These are phyloP conservation scores for Dicerorhinus sumatrensis DNA, from an alignment of 2,113 vertebrate genomes.

Conservation along the genomic window DNA sequence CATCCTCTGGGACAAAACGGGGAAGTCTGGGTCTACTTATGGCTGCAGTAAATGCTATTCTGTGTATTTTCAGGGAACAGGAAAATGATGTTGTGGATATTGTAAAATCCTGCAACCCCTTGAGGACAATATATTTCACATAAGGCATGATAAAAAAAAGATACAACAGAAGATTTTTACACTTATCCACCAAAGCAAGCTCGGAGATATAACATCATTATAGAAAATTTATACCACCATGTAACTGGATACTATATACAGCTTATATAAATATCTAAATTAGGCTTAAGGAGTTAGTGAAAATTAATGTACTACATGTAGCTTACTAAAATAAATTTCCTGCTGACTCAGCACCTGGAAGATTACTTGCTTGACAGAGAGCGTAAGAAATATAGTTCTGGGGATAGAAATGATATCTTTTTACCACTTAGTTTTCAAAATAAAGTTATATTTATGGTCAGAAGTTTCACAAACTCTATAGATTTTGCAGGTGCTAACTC, in stretches of 20 bases:
- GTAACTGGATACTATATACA: slow-evolving; percentile 44
- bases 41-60: background rate
- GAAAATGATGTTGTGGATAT: background rate
- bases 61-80: slow-evolving; percentile 26
- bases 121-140: slow-evolving; percentile 37
- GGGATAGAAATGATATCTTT: slow-evolving; percentile 73
- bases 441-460: slow-evolving; percentile 77
- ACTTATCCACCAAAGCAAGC: slow-evolving; percentile 28
- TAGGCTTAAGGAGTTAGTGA: slow-evolving; percentile 74
- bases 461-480: slow-evolving; percentile 71
- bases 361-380: slow-evolving; percentile 73
- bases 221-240: slow-evolving; percentile 66
- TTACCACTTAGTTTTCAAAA: slow-evolving; percentile 76
- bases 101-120: slow-evolving; percentile 19
- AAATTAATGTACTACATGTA: slow-evolving; percentile 80
- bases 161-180: background rate
- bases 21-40: background rate
- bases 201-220: slow-evolving; percentile 55
- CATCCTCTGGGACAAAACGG: background rate
- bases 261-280: slow-evolving; percentile 66
- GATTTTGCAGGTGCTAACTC: slow-evolving; percentile 69
- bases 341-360: slow-evolving; percentile 69
- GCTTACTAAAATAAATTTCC: slow-evolving; percentile 72
- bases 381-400: slow-evolving; percentile 62
- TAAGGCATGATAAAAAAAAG: slow-evolving; percentile 12